Percentiles rank a stretch among this genome's conserved stretches.
phyloP scores from a whole-genome alignment of 2,797 vertebrate species.

The Novumbra hubbsi region DNA sequence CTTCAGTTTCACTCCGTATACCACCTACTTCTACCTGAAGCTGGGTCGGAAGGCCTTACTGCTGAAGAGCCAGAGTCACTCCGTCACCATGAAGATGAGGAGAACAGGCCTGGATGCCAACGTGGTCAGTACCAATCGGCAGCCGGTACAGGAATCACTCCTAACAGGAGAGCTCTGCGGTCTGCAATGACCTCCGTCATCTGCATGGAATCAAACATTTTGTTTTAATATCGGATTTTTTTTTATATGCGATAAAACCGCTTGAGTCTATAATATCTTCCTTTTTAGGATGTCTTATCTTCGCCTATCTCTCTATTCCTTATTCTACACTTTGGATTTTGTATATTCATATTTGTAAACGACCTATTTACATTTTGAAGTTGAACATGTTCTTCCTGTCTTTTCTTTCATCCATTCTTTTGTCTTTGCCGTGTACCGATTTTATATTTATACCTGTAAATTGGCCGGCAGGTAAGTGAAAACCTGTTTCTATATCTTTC shows the following conservation, averaged over 20 bases:
- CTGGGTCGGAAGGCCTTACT: slow-evolving; percentile 82
- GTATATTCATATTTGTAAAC: background rate
- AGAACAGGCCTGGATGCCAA: slow-evolving; percentile 1
- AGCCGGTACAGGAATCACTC: background rate
- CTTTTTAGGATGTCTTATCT: background rate
- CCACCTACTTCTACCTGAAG: slow-evolving; percentile 94
- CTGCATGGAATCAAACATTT: background rate
- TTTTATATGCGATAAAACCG: background rate
- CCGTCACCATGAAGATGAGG: slow-evolving; percentile 76
- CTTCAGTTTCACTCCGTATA: slow-evolving; percentile 95
- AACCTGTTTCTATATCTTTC: background rate
- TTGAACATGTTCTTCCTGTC: background rate
- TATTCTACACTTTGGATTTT: background rate
- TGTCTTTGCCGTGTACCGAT: background rate
- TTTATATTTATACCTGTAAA: background rate
- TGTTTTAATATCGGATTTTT: background rate
- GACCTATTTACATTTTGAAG: background rate
- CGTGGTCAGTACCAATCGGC: slow-evolving; percentile 52
- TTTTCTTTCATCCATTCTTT: background rate
- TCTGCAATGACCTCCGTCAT: background rate
- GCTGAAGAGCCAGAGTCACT: slow-evolving; percentile 76
- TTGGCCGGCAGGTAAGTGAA: slow-evolving; percentile 16
- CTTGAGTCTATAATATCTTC: background rate
- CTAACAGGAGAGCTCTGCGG: background rate
- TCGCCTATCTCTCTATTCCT: background rate